Evolutionary conservation across 2,113 vertebrate genomes (phyloP).

Genomic region (Strigops habroptila): DNA sequence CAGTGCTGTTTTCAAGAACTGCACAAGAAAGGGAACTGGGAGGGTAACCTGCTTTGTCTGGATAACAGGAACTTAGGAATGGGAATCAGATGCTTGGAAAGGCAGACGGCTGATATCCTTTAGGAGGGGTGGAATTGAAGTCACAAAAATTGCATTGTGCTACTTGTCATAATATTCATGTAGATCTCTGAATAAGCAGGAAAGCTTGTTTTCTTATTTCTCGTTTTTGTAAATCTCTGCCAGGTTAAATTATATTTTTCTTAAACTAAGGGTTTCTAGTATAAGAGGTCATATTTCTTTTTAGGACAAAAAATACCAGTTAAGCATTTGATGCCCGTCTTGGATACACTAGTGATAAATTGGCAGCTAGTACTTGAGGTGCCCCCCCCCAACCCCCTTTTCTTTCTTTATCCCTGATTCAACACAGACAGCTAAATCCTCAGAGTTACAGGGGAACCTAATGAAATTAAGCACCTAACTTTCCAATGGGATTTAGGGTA

Average conservation of each 20-base stretch:
- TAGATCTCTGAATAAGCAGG: neutral
- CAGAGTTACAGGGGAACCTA: neutral
- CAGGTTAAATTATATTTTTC: neutral
- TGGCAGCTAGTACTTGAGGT: neutral
- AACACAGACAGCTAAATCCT: neutral
- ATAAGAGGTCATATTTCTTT: neutral
- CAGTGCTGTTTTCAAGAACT: neutral
- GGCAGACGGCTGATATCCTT: neutral
- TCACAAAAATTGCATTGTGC: neutral
- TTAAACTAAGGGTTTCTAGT: neutral
- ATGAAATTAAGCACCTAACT: neutral
- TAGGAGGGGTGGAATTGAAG: neutral
- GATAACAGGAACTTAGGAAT: neutral
- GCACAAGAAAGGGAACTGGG: neutral
- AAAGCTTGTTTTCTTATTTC: neutral
- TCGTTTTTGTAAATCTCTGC: neutral
- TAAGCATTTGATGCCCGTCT: neutral
- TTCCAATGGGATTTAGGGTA: neutral
- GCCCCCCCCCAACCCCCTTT: neutral
- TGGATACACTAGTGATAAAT: fast-evolving
- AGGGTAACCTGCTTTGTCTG: neutral
- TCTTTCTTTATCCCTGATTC: neutral
- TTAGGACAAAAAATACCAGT: neutral
- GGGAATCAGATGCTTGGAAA: neutral
- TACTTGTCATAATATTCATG: neutral